Evolutionary conservation across 2,888 invertebrate species (phyloP).

Genomic region (Adelphocoris suturalis): DNA sequence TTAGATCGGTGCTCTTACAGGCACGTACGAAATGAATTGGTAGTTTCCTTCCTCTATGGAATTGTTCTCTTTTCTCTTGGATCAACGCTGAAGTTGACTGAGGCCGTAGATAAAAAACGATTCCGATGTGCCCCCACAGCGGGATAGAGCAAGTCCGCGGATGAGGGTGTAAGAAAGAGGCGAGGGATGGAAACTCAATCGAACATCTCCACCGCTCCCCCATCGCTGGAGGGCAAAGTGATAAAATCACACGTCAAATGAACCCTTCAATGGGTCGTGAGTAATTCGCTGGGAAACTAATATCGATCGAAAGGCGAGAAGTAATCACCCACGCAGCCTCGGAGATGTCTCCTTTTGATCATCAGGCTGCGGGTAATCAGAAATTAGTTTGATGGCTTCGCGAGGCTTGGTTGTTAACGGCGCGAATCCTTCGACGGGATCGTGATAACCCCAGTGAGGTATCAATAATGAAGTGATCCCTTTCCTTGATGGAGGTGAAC

Average conservation of each 20-base stretch:
- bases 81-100: not conserved
- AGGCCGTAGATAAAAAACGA: not conserved
- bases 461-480: not conserved
- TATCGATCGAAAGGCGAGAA: constrained; percentile 37
- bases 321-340: not conserved
- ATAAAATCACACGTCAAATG: constrained; percentile 42
- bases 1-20: no score
- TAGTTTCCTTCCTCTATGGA: no score
- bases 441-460: not conserved
- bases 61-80: not conserved
- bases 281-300: constrained; percentile 30
- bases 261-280: constrained; percentile 35
- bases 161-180: not conserved
- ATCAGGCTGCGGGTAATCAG: not conserved
- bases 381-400: constrained; percentile 7
- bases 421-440: constrained; percentile 1
- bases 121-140: not conserved
- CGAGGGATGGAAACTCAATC: constrained; percentile 32
- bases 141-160: not conserved
- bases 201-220: not conserved
- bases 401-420: not conserved
- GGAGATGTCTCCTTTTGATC: constrained; percentile 42
- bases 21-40: no score
- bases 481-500: not conserved
- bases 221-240: not conserved